Base-by-base conservation (phyloP, 2,113 vertebrate genomes). In the Corydoras maculifer region DNA sequence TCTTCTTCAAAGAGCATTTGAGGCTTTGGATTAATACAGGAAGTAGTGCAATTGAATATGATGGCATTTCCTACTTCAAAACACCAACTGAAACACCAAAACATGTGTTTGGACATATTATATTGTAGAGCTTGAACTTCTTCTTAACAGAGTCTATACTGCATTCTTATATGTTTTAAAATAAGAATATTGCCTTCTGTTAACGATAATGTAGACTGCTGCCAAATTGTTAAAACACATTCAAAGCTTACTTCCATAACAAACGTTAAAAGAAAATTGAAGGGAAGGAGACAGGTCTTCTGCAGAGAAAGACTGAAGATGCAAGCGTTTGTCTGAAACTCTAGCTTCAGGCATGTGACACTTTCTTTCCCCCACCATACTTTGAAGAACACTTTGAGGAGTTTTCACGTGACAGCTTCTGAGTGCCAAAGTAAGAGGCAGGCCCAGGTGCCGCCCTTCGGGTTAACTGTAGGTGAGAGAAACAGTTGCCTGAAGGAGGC, bases 311-410 rank as follows among this genome's bases (percentile, higher is more conserved):
- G 59, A 55, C 9, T 59, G 68, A 73, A 67, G 55, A 73, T 49
- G 58, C 57, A 61, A 70, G 62, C 59, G 13, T 73, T 74, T 55
- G 65, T 77, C 72, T 77, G 62, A 54, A 66, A 51, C n/a, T 11
- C 61, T 60, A 8, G 68, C 71, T 64, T 55, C 32, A 61, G 69
- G 53, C 65, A 32, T 54, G 14, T 51, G 8, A 25, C 60, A 13
- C 55, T 49, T 62, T 55, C 15, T 67, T 31, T 43, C 72, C 29
- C 32, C 51, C 35, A 60, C 59, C 73, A 43, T 70, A 76, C 60
- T 72, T 77, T 78, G 67, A 73, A 75, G 67, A 74, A 75, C 32
- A 65, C 74, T 81, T 78, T 81, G 79, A 78, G 76, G 76, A 81
- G 70, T 74, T 78, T 68, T 72, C 50, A 66, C 65, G 32, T 43